phyloP scores from a whole-genome alignment of 2,888 invertebrate species.

The Biston betularia region DNA sequence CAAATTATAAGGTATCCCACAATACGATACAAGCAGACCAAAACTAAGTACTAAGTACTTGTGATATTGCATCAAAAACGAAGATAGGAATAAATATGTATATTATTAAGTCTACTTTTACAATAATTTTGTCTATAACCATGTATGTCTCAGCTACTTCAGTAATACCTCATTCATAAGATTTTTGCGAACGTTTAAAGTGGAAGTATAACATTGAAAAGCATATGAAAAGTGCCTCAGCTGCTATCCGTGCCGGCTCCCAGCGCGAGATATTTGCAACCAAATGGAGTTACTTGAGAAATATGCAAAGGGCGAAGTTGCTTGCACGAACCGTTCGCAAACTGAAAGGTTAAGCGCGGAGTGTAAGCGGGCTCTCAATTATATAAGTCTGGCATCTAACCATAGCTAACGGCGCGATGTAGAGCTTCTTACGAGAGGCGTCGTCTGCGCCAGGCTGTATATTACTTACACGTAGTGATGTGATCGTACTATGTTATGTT shows the following conservation, averaged over 20 bases:
- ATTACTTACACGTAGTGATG: background rate
- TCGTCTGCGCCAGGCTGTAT: background rate
- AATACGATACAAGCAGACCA: too few relatives aligned
- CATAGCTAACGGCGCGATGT: conserved; percentile 4
- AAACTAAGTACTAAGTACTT: too few relatives aligned
- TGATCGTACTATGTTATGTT: background rate
- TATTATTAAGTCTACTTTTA: too few relatives aligned
- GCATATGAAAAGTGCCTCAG: conserved; percentile 14
- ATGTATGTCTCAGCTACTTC: too few relatives aligned
- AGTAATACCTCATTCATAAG: too few relatives aligned
- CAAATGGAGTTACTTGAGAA: conserved; percentile 32
- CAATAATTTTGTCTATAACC: too few relatives aligned
- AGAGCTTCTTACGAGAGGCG: background rate
- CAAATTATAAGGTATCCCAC: too few relatives aligned
- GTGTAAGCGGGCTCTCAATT: background rate
- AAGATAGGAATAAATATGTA: too few relatives aligned
- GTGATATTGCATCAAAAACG: too few relatives aligned
- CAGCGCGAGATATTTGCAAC: conserved; percentile 25
- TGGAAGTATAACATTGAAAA: conserved; percentile 11
- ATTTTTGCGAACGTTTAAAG: background rate
- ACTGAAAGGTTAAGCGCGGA: conserved; percentile 17
- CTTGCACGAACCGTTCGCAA: conserved; percentile 8
- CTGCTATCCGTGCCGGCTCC: conserved; percentile 10
- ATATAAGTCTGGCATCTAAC: conserved; percentile 17
- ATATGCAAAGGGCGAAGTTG: conserved; percentile 30